Evolutionary conservation across 1,140 invertebrate species (phyloP), one percentile per base, ranked within the genome.

Genomic region (Gonatopus flavifemur): DNA sequence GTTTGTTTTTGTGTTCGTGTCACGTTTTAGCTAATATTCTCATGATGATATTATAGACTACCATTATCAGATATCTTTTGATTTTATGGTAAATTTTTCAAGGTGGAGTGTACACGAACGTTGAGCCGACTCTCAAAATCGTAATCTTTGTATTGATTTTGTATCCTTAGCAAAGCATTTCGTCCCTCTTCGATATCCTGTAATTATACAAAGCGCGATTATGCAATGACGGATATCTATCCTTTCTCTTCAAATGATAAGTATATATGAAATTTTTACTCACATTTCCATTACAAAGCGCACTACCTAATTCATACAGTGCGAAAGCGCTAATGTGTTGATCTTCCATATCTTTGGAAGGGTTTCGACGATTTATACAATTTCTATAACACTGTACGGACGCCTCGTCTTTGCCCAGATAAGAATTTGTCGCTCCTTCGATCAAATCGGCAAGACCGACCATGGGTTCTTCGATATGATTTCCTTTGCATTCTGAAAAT

Each of bases 111-210:
- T 32, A 87, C 82, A 52, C 85, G 73, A 3, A 87, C 82, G 51
- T 76, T 83, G 22, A 88, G 73, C 6, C 84, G 74, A 58, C 82
- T 83, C 59, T 88, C 86, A 68, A 88, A 88, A 67, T 88, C 86
- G 60, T 85, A 88, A 59, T 84, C 81, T 58, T 80, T 84, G 63
- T 84, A 86, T 21, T 80, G 76, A 20, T 73, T 77, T 66, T 74
- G 75, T n/a, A 79, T 78, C 61, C 76, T 76, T 7, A 74, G 62
- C 4, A 85, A 56, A 22, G 77, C 53, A 32, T 22, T 49, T 64
- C 73, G 81, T 22, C 82, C 83, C 60, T 85, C 83, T 24, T 80
- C 76, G 32, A 66, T 52, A 33, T 77, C 79, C 82, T 84, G 62
- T 36, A 79, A 79, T 54, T 43, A 41, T 28, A 28, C 12, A n/a